Evolutionary conservation across 1,140 invertebrate genomes (phyloP), one percentile per base, ranked within the genome.

Genomic region (Euwallacea fornicatus): DNA sequence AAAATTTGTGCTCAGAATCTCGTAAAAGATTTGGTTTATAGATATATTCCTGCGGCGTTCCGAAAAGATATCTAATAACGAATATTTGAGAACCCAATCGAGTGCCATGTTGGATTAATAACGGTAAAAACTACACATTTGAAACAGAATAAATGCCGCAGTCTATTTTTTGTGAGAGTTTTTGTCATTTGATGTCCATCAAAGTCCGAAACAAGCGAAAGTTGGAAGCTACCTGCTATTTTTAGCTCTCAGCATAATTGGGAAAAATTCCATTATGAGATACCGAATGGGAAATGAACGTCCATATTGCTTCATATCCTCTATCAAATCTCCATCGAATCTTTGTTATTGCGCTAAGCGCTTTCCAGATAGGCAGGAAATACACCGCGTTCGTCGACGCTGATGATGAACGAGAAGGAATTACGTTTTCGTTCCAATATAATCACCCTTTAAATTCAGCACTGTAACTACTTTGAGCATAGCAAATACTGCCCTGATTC

Each of bases 21-120:
- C 46, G 13, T 65, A 65, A 65, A 65, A 65, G 63, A 65, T 65
- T 65, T 65, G 4, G 13, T 54, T 65, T 65, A 65, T 65, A 54
- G 46, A 65, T 54, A 13, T 50, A 11, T 50, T 50, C 10, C 63
- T 65, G 50, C 63, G 13, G 50, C 47, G 11, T 62, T 50, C 50
- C 6, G 11, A 33, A 42, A 42, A 65, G 8, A 50, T 33, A 64
- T 16, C n/a, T 64, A 64, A 47, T 64, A 64, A 47, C 47, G 50
- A 65, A 65, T 53, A 55, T 55, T 53, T 55, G 41, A 60, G 41
- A 60, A 13, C 2, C 46, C 21, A 33, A 33, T 33, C 21, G 21
- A 33, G 21, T 33, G 21, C 21, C 21, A 33, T 33, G 21, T 33
- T 33, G 21, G 21, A 33, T 33, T 1, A 33, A 33, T 33, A 33